phyloP scores from a whole-genome alignment of 2,113 vertebrate genomes.

The Cranoglanis bouderius region DNA sequence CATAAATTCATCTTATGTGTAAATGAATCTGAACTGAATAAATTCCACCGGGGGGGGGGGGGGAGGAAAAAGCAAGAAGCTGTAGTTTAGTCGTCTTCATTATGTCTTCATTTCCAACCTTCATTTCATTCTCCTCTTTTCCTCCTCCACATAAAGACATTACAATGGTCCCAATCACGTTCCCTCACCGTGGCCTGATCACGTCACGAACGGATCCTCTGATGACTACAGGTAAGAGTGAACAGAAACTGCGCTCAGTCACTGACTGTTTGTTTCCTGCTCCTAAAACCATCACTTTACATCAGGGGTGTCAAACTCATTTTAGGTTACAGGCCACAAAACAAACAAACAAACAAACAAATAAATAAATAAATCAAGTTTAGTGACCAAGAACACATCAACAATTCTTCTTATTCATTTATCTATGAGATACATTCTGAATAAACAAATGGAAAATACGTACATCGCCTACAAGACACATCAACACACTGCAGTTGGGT shows the following conservation, averaged over 20 bases:
- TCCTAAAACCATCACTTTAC: not conserved
- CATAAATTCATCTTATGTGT: not conserved
- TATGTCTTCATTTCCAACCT: slow-evolving; percentile 27
- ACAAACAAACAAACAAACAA: too few species aligned
- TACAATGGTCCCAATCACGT: slow-evolving; percentile 59
- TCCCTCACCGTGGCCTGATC: slow-evolving; percentile 62
- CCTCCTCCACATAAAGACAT: slow-evolving; percentile 57
- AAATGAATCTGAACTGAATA: not conserved
- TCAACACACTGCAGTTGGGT: too few species aligned
- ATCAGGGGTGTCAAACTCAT: not conserved
- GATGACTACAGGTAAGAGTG: slow-evolving; percentile 72
- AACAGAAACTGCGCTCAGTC: not conserved
- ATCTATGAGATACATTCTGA: too few species aligned
- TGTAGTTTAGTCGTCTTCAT: not conserved
- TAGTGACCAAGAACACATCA: not conserved
- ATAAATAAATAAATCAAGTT: not conserved
- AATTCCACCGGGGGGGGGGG: not conserved
- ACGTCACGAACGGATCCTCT: slow-evolving; percentile 65
- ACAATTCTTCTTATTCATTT: too few species aligned
- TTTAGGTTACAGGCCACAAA: too few species aligned
- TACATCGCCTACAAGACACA: not conserved
- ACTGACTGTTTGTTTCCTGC: not conserved
- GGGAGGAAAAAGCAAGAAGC: not conserved
- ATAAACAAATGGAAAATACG: too few species aligned
- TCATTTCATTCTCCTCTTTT: slow-evolving; percentile 18